A percentile compares a stretch with the other conserved stretches of the same genome.
Evolutionary conservation across 2,797 vertebrate genomes (phyloP).

Genomic region (Antennarius maculatus): DNA sequence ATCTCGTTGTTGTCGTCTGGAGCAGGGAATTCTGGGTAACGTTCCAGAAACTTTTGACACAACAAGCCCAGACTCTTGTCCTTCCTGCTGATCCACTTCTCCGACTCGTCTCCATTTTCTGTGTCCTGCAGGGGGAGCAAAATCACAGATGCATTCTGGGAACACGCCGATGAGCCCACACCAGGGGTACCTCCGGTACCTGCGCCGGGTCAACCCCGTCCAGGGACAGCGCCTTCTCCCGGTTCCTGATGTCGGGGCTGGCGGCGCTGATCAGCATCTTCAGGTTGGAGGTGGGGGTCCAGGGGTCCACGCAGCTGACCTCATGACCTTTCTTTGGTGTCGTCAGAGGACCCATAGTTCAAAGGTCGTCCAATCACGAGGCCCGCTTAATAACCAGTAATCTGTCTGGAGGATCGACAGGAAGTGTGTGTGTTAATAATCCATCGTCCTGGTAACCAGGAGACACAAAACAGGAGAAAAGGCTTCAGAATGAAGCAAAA

Average conservation of each 20-base stretch:
- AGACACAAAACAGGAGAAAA: background rate
- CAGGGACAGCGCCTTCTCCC: slow-evolving; percentile 85
- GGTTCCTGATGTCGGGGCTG: slow-evolving; percentile 93
- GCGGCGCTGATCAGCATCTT: slow-evolving; percentile 97
- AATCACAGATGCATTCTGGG: too few species aligned
- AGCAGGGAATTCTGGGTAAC: slow-evolving; percentile 90
- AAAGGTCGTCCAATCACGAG: slow-evolving; percentile 64
- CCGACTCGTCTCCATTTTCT: slow-evolving; percentile 88
- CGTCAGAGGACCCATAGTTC: slow-evolving; percentile 81
- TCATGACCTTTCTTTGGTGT: slow-evolving; percentile 90
- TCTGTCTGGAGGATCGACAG: slow-evolving; percentile 76
- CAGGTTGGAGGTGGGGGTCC: slow-evolving; percentile 96
- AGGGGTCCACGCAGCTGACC: slow-evolving; percentile 85
- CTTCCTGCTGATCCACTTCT: slow-evolving; percentile 91
- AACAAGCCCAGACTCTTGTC: slow-evolving; percentile 96
- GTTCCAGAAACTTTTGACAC: slow-evolving; percentile 93
- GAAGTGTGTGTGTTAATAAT: slow-evolving; percentile 72
- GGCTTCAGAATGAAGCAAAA: background rate
- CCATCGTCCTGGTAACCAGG: slow-evolving; percentile 78
- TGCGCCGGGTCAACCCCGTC: slow-evolving; percentile 75
- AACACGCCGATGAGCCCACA: too few species aligned
- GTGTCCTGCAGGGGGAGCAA: slow-evolving; percentile 76
- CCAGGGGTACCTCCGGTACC: slow-evolving; percentile 51
- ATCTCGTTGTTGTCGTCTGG: slow-evolving; percentile 87
- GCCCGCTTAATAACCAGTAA: slow-evolving; percentile 47